Conservation (phyloP, 2,888 invertebrate species). For the Pyralis farinalis region DNA sequence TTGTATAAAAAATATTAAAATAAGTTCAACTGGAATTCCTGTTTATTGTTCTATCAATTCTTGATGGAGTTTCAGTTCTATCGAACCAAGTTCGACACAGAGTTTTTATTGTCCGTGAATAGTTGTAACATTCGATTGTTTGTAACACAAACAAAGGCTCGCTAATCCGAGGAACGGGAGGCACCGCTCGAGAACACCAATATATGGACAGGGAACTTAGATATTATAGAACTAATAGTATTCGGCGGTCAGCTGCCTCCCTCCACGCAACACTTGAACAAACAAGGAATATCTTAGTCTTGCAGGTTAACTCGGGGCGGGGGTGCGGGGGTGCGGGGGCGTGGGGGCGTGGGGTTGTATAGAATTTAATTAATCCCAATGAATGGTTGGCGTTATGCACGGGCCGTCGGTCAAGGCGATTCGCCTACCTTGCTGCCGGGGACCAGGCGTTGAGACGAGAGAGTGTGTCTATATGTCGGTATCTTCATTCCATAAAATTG, state of each 20-base stretch:
- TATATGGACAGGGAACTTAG: neutral
- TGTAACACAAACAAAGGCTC: too few species aligned
- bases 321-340: neutral
- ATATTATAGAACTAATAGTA: neutral
- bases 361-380: constrained; percentile 24
- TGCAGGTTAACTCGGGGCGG: constrained; percentile 4
- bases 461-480: too few species aligned
- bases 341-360: constrained; percentile 1
- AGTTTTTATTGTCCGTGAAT: too few species aligned
- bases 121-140: too few species aligned
- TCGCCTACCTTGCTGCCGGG: constrained; percentile 6
- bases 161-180: too few species aligned
- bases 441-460: too few species aligned
- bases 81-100: too few species aligned
- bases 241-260: neutral
- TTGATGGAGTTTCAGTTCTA: too few species aligned
- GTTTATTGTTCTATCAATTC: too few species aligned
- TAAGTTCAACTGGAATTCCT: too few species aligned
- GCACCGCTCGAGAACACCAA: neutral
- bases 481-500: too few species aligned
- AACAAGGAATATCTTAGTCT: constrained; percentile 7
- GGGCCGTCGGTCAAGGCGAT: constrained; percentile 17
- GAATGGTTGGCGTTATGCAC: constrained; percentile 21
- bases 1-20: too few species aligned
- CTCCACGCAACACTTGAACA: neutral